Conservation (phyloP, 1,140 invertebrate species). For the Polyergus mexicanus region DNA sequence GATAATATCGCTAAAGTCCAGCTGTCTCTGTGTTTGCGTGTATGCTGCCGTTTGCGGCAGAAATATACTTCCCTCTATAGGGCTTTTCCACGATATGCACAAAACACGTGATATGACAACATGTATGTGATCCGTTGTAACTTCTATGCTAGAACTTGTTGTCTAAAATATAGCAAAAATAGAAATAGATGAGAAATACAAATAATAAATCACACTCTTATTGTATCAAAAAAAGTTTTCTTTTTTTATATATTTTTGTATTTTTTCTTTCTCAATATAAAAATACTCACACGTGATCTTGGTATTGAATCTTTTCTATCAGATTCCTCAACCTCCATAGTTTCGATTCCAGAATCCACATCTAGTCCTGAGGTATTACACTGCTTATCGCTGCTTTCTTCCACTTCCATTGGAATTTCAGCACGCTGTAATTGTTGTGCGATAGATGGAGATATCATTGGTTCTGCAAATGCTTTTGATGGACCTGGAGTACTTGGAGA, state of each 20-base stretch:
- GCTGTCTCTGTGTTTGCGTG: slow-evolving; percentile 84
- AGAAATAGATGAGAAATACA: not conserved
- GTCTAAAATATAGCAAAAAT: slow-evolving; percentile 79
- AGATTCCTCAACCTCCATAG: slow-evolving; percentile 90
- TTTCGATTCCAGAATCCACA: slow-evolving; percentile 92
- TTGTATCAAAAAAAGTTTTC: not conserved
- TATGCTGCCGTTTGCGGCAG: slow-evolving; percentile 89
- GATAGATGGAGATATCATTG: slow-evolving; percentile 78
- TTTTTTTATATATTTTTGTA: not conserved
- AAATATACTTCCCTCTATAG: slow-evolving; percentile 88
- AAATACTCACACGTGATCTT: slow-evolving; percentile 82
- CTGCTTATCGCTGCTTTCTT: slow-evolving; percentile 87
- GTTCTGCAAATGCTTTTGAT: slow-evolving; percentile 79
- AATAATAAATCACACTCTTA: not conserved
- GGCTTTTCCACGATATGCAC: slow-evolving; percentile 89
- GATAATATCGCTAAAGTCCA: slow-evolving; percentile 87
- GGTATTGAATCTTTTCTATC: slow-evolving; percentile 83
- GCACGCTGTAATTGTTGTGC: slow-evolving; percentile 77
- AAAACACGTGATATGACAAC: slow-evolving; percentile 89
- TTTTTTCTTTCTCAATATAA: not conserved
- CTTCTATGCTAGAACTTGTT: slow-evolving; percentile 87
- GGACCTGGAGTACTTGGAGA: slow-evolving; percentile 79
- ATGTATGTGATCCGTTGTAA: slow-evolving; percentile 89
- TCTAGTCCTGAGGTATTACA: slow-evolving; percentile 87
- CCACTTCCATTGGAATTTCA: slow-evolving; percentile 88